Base-by-base conservation (phyloP, 2,888 invertebrate species). In the Apotomis turbidana region DNA sequence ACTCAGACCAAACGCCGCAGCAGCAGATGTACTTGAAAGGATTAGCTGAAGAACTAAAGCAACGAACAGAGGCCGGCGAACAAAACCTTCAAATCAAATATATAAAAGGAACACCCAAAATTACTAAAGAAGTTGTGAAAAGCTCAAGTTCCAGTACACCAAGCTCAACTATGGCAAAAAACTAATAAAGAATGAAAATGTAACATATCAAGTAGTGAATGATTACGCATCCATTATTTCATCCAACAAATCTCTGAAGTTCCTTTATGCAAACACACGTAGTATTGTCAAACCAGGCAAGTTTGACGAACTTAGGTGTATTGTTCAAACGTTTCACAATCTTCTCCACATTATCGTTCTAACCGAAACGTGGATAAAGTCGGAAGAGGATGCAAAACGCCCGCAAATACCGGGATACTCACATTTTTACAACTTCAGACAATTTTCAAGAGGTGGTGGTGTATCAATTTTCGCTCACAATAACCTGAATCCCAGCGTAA, bases 341-440 rank as follows among this genome's bases (percentile, higher is more conserved):
- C 41, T 41, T 41, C 41, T 68, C 4, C 60, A 68, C 8, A 2
- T 68, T 0, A 54, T 68, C 15, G 10, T 68, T 0, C 10, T 68
- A 4, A 61, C 61, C 15, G 69, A 69, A 36, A 69, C 69, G 0
- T 69, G 69, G 69, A 61, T 69, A 15, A 61, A 69, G 27, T 63
- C 70, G 4, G 55, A 57, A 8, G n/a, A 51, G 8, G 69, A 70
- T 41, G 62, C 58, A 41, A 51, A 12, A 5, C 27, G n/a, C n/a
- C 38, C 58, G 3, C 3, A 36, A 2, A 10, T 63, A 12, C 70
- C 62, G 1, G 10, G n/a, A 10, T 70, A 70, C 10, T 5, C 57
- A 5, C 70, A 70, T 13, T 46, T 38, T 12, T 58, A 57, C 10
- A 70, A 63, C 51, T 62, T 49, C 38, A 62, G 70, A 58, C 49